A percentile compares a stretch with the other conserved stretches of the same genome.
phyloP scores from a whole-genome alignment of 1,140 invertebrate genomes.

The Gryllus bimaculatus region DNA sequence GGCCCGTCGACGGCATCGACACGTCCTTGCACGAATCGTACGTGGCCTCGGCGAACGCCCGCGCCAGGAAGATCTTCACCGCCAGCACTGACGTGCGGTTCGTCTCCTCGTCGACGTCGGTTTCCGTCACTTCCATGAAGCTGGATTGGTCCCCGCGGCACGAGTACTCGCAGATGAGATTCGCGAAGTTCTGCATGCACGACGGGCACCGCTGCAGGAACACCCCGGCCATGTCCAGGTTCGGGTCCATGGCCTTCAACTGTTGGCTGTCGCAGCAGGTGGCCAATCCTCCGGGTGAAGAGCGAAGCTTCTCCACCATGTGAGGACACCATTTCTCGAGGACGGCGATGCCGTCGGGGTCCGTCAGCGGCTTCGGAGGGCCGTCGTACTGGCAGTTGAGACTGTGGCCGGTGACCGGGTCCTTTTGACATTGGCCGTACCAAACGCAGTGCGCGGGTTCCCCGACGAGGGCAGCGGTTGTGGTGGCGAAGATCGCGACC shows the following conservation, averaged over 20 bases:
- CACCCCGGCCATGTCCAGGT: not conserved
- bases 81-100: not conserved
- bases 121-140: not conserved
- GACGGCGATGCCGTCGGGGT: conserved; percentile 38
- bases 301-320: conserved; percentile 35
- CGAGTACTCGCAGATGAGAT: not conserved
- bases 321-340: conserved; percentile 60
- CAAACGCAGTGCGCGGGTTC: conserved; percentile 51
- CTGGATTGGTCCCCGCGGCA: not conserved
- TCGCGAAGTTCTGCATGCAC: not conserved
- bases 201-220: not conserved
- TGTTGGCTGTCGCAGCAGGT: not conserved
- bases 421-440: conserved; percentile 59
- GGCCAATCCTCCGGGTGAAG: not conserved
- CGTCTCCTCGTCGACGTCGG: not conserved
- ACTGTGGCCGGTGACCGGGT: conserved; percentile 28
- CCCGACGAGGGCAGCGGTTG: not conserved
- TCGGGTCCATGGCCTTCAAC: not conserved
- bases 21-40: not conserved
- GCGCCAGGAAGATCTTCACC: not conserved
- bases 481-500: not conserved
- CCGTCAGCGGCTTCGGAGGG: conserved; percentile 46
- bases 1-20: not conserved
- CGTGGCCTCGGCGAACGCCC: not conserved
- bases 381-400: conserved; percentile 66